Evolutionary conservation across 2,113 vertebrate genomes (phyloP).

Genomic region (Paramormyrops kingsleyae): DNA sequence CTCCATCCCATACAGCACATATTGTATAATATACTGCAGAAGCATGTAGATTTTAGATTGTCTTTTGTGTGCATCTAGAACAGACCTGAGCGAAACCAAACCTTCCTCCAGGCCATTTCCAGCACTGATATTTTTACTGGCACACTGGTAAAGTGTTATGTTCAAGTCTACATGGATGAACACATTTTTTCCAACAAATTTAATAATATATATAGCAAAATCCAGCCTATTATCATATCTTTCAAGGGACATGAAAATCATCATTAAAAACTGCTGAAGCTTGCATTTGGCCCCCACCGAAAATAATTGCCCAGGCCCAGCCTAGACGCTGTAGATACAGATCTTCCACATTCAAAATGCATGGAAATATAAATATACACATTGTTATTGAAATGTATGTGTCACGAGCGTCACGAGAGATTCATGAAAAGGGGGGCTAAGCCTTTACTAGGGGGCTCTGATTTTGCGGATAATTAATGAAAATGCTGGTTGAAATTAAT

Average conservation of each 20-base stretch:
- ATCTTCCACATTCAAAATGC: not conserved
- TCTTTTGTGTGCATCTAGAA: not conserved
- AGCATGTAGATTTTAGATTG: not conserved
- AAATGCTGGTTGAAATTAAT: not conserved
- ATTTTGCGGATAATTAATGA: not conserved
- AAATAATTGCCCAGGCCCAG: not conserved
- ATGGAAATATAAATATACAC: not conserved
- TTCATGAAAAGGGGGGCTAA: not conserved
- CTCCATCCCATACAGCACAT: not conserved
- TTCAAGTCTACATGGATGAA: not conserved
- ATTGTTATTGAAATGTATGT: not conserved
- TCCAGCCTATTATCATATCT: not conserved
- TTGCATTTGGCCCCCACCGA: not conserved
- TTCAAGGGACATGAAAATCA: not conserved
- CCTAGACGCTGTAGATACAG: not conserved
- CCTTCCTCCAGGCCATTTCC: not conserved
- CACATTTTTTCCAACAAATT: not conserved
- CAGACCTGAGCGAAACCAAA: not conserved
- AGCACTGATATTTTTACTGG: not conserved
- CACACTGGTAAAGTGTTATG: not conserved
- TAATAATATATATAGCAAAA: not conserved
- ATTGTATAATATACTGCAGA: not conserved
- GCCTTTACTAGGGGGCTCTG: not conserved
- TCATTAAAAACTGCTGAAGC: not conserved
- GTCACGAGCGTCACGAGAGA: not conserved